A percentile compares a stretch with the other conserved stretches of the same genome.
Evolutionary conservation across 2,113 vertebrate genomes (phyloP).

Genomic region (Trochalopteron elliotii): DNA sequence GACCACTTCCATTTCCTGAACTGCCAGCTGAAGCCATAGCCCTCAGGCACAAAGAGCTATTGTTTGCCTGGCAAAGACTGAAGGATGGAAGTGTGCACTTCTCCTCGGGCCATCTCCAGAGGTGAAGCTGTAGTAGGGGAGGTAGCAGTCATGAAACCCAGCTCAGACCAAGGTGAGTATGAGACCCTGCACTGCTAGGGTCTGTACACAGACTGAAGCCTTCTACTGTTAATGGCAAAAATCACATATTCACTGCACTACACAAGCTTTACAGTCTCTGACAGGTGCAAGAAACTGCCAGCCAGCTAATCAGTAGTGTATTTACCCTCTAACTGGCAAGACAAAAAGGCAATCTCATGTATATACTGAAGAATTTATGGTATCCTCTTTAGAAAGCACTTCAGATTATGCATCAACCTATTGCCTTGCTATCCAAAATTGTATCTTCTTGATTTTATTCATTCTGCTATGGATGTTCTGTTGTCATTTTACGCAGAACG

Average conservation of each 20-base stretch:
- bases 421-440: not conserved
- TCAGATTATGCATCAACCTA: not conserved
- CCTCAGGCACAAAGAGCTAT: fast-evolving
- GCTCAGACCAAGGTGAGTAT: not conserved
- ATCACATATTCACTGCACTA: not conserved
- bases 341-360: not conserved
- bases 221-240: not conserved
- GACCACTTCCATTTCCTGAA: fast-evolving
- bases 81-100: fast-evolving
- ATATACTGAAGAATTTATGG: not conserved
- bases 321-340: not conserved
- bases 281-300: not conserved
- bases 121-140: not conserved
- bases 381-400: not conserved
- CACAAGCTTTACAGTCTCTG: not conserved
- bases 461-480: not conserved
- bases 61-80: not conserved
- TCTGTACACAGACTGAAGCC: not conserved
- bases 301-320: not conserved
- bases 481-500: not conserved
- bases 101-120: not conserved
- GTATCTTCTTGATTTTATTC: not conserved
- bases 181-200: not conserved
- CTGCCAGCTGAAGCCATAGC: not conserved
- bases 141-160: not conserved